Percentiles rank a stretch among this genome's conserved stretches.
phyloP scores from a whole-genome alignment of 2,113 vertebrate species.

The Scomber colias region DNA sequence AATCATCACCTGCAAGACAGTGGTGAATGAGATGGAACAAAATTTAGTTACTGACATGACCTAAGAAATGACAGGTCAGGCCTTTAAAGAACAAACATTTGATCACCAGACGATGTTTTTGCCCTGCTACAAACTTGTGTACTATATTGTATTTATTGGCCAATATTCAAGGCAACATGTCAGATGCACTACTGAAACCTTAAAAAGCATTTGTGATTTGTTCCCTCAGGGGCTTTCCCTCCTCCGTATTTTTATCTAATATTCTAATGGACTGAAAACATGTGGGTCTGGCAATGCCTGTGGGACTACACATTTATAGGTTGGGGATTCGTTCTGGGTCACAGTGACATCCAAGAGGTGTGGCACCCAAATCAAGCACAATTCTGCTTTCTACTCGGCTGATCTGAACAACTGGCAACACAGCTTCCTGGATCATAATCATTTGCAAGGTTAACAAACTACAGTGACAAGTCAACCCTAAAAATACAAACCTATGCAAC shows the following conservation, averaged over 20 bases:
- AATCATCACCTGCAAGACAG: background rate
- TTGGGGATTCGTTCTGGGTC: constrained; percentile 46
- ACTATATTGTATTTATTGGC: background rate
- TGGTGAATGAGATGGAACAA: background rate
- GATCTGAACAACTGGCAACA: background rate
- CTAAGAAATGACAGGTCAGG: background rate
- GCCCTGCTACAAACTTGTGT: too few species aligned
- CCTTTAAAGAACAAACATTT: background rate
- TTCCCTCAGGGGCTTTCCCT: background rate
- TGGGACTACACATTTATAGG: background rate
- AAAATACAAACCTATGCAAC: background rate
- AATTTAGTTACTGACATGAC: background rate
- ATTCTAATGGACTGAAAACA: constrained; percentile 44
- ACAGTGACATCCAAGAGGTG: constrained; percentile 23
- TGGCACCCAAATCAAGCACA: background rate
- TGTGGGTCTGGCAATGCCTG: constrained; percentile 11
- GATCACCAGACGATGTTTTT: background rate
- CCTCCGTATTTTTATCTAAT: constrained; percentile 24
- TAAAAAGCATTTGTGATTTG: background rate
- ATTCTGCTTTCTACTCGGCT: background rate
- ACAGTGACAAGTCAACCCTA: background rate
- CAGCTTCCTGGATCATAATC: background rate
- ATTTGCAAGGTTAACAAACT: background rate
- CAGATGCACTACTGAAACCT: background rate
- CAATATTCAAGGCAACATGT: background rate